These are phyloP conservation scores for Tubulanus polymorphus DNA, from an alignment of 2,888 invertebrate genomes.

Conservation along the genomic window DNA sequence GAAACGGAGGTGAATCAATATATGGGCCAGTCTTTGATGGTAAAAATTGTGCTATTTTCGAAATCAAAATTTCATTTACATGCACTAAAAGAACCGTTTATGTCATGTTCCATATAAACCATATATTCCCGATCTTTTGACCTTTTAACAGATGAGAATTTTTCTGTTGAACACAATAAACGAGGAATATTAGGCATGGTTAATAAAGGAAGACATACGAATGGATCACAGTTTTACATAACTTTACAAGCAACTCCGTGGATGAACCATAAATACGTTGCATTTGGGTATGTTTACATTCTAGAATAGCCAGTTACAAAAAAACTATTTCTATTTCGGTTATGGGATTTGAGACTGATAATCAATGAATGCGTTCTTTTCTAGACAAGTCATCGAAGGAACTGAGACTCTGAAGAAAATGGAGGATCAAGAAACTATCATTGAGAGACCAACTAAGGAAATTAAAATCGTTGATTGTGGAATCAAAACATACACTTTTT, in stretches of 20 bases:
- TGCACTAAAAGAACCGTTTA: too few species aligned
- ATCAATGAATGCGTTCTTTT: slow-evolving; percentile 7
- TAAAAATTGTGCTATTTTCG: too few species aligned
- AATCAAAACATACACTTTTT: slow-evolving; percentile 27
- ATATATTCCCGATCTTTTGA: too few species aligned
- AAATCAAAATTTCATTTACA: too few species aligned
- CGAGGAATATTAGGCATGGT: slow-evolving; percentile 71
- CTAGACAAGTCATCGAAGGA: slow-evolving; percentile 66
- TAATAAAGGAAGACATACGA: slow-evolving; percentile 66
- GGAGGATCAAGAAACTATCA: slow-evolving; percentile 62
- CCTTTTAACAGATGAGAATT: slow-evolving; percentile 63
- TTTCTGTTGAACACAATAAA: slow-evolving; percentile 63
- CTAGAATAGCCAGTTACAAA: background rate
- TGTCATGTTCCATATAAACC: too few species aligned
- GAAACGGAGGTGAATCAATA: slow-evolving; percentile 53
- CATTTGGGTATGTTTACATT: slow-evolving; percentile 61
- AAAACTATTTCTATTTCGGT: background rate
- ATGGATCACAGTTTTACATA: slow-evolving; percentile 69
- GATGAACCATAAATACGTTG: slow-evolving; percentile 71
- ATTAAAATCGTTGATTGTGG: slow-evolving; percentile 46
- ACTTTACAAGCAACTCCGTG: slow-evolving; percentile 65
- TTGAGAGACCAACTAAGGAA: slow-evolving; percentile 60
- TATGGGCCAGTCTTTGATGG: slow-evolving; percentile 52
- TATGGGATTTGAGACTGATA: background rate
- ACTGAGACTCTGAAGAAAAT: slow-evolving; percentile 61